Conservation (phyloP, 2,888 invertebrate genomes). For the Seira ritae region DNA sequence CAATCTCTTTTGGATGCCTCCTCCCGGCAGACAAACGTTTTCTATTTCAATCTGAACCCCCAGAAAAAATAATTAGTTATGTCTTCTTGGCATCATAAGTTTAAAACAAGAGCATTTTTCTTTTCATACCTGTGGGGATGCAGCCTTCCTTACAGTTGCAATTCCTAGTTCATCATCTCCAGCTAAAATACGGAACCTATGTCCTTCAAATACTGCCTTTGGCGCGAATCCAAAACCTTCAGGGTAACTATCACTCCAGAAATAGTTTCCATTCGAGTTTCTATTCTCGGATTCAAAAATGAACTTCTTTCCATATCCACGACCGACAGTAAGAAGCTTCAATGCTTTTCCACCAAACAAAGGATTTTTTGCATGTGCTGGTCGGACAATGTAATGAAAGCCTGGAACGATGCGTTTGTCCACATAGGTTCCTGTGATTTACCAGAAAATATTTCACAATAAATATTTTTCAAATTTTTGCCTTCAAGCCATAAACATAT, state of each 20-base stretch:
- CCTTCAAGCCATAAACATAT: no score
- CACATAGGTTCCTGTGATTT: constrained; percentile 83
- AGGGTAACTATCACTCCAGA: constrained; percentile 87
- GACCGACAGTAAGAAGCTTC: constrained; percentile 82
- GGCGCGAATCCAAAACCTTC: constrained; percentile 83
- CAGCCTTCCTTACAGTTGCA: constrained; percentile 83
- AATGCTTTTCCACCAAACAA: constrained; percentile 82
- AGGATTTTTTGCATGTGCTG: constrained; percentile 81
- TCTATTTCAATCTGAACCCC: constrained; percentile 74
- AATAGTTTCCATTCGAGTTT: constrained; percentile 79
- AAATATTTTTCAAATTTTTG: no score
- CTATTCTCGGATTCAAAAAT: constrained; percentile 81
- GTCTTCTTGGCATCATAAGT: no score
- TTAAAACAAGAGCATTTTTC: no score
- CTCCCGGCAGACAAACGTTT: constrained; percentile 75
- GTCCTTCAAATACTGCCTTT: constrained; percentile 82
- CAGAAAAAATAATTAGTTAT: neutral
- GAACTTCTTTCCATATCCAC: constrained; percentile 86
- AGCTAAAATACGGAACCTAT: constrained; percentile 81
- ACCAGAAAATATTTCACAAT: constrained; percentile 43
- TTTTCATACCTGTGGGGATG: constrained; percentile 82
- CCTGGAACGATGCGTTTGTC: constrained; percentile 85
- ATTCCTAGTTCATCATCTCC: constrained; percentile 81
- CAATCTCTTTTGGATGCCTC: constrained; percentile 80
- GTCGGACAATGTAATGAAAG: constrained; percentile 84